Evolutionary conservation across 35 echinoderm and acorn worm species (phyloP), one percentile per base, ranked within the genome.

Genomic region (Heliocidaris erythrogramma): DNA sequence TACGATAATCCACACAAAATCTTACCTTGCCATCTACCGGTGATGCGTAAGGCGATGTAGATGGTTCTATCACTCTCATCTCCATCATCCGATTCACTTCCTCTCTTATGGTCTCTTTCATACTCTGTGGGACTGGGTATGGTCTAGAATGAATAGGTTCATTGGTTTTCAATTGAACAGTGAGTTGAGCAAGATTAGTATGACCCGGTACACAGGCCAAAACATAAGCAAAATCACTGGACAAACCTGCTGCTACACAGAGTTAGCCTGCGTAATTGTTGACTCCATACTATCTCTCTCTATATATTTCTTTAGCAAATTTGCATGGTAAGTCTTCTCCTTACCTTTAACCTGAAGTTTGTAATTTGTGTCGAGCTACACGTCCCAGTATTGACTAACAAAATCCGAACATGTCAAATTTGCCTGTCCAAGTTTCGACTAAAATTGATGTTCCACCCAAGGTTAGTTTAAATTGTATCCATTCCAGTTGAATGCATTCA

Each of bases 51-150:
- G 93, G 89, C 48, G 86, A 98, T 9, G 49, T 85, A 13, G 94
- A 96, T 35, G 53, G 30, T 87, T 96, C 94, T 86, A 96, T 96
- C 0, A 98, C 92, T 27, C 94, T 59, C 42, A 96, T 49, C 3
- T 94, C 59, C 13, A 96, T 17, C 94, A 98, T 96, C 2, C 49
- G 85, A 21, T 96, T 42, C 29, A 98, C 31, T 32, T 96, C 93
- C 18, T 92, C 85, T 32, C 88, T 89, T 10, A n/a, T n/a, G n/a
- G n/a, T n/a, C n/a, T n/a, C n/a, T n/a, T n/a, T n/a, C n/a, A n/a
- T n/a, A n/a, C n/a, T n/a, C n/a, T n/a, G n/a, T n/a, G n/a, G n/a
- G n/a, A n/a, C n/a, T n/a, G n/a, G n/a, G n/a, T n/a, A n/a, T n/a
- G n/a, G n/a, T n/a, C n/a, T n/a, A n/a, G n/a, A n/a, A n/a, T n/a